Percentiles rank a stretch among this genome's conserved stretches.
Evolutionary conservation across 2,113 vertebrate species (phyloP).

Genomic region (Pseudorasbora parva): DNA sequence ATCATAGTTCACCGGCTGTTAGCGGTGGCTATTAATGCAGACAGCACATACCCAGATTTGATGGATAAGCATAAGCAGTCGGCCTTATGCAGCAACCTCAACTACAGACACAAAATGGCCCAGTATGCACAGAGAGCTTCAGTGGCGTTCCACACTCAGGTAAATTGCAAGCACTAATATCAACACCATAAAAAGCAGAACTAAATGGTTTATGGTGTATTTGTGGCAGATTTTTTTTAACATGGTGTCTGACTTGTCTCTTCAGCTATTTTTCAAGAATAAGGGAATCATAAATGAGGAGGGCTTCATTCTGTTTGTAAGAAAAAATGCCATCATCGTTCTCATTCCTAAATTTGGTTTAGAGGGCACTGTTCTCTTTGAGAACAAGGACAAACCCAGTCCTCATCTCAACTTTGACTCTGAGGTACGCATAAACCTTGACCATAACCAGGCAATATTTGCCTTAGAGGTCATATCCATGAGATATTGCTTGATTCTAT

Average conservation of each 20-base stretch:
- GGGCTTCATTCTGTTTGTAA: constrained; percentile 91
- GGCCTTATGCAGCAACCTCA: constrained; percentile 91
- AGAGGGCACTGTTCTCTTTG: constrained; percentile 96
- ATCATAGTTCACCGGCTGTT: constrained; percentile 94
- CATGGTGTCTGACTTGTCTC: constrained; percentile 31
- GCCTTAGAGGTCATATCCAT: neutral
- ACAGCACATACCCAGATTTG: constrained; percentile 90
- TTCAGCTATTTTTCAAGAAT: constrained; percentile 94
- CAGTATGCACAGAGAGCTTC: constrained; percentile 96
- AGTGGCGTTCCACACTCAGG: constrained; percentile 97
- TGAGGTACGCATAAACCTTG: constrained; percentile 77
- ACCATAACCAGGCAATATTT: neutral
- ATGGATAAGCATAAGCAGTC: constrained; percentile 94
- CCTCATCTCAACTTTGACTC: constrained; percentile 83
- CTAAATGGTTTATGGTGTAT: neutral
- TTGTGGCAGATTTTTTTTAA: neutral
- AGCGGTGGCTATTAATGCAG: constrained; percentile 89
- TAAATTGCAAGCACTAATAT: constrained; percentile 55
- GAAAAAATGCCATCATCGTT: constrained; percentile 95
- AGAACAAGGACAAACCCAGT: constrained; percentile 83
- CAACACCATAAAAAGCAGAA: neutral
- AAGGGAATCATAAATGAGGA: constrained; percentile 92
- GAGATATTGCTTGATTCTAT: neutral
- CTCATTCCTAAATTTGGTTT: constrained; percentile 96
- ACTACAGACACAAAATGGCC: constrained; percentile 97